A percentile compares a stretch with the other conserved stretches of the same genome.
Conservation (phyloP, 53 echinoderm and acorn worm species). For the Antedon mediterranea region DNA sequence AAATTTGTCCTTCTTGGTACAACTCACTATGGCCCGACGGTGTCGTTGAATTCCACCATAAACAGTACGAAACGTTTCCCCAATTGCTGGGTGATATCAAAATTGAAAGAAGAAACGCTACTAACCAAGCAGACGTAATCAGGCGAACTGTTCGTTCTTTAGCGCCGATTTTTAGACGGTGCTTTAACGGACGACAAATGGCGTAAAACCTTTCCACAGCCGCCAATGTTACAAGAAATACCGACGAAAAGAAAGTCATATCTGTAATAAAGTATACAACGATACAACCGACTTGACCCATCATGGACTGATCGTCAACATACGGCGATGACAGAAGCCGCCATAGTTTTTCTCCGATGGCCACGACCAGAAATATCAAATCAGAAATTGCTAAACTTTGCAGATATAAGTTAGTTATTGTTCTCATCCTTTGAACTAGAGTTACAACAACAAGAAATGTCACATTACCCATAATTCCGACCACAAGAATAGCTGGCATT, state of each 20-base stretch:
- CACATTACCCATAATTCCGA: conserved; percentile 39
- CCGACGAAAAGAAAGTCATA: conserved; percentile 19
- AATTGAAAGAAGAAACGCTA: conserved; percentile 23
- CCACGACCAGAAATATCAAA: conserved; percentile 20
- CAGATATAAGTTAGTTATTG: conserved; percentile 57
- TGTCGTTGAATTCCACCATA: conserved; percentile 15
- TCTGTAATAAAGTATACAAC: conserved; percentile 25
- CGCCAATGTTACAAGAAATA: conserved; percentile 37
- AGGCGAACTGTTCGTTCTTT: conserved; percentile 22
- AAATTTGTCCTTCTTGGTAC: conserved; percentile 3
- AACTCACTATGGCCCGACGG: background rate
- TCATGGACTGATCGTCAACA: conserved; percentile 16
- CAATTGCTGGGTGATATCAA: conserved; percentile 25
- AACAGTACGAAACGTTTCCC: conserved; percentile 13
- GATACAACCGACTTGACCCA: conserved; percentile 28
- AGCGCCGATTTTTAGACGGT: conserved; percentile 21
- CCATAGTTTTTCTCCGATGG: conserved; percentile 41
- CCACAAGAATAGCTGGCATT: conserved; percentile 32
- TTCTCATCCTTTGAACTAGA: conserved; percentile 37
- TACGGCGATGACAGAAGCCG: conserved; percentile 30
- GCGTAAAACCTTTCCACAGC: conserved; percentile 49
- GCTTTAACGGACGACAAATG: conserved; percentile 41
- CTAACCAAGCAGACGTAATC: conserved; percentile 22
- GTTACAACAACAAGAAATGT: conserved; percentile 39
- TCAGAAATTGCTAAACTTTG: conserved; percentile 50